phyloP scores from a whole-genome alignment of 2,888 invertebrate genomes.

The Leucozona laternaria region DNA sequence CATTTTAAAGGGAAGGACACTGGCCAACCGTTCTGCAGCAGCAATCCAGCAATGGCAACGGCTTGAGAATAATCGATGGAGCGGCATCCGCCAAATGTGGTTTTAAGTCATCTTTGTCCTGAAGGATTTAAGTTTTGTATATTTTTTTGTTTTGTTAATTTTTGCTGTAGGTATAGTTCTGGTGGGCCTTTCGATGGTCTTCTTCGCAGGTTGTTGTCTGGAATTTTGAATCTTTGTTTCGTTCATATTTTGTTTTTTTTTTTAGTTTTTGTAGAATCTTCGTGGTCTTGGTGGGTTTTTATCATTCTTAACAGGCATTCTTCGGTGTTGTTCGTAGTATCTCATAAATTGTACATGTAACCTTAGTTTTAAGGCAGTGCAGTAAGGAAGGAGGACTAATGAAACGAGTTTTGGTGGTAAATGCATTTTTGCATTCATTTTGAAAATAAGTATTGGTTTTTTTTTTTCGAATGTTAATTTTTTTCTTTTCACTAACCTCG shows the following conservation, averaged over 20 bases:
- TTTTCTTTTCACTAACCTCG: neutral
- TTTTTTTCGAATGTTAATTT: slow-evolving; percentile 9
- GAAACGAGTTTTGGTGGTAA: slow-evolving; percentile 68
- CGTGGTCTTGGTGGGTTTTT: slow-evolving; percentile 63
- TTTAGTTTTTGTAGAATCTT: slow-evolving; percentile 42
- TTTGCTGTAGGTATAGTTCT: slow-evolving; percentile 8
- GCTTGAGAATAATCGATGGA: slow-evolving; percentile 54
- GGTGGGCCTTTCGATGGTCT: slow-evolving; percentile 27
- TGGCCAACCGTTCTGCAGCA: neutral
- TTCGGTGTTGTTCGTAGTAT: slow-evolving; percentile 56
- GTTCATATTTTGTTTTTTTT: slow-evolving; percentile 14
- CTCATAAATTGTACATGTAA: slow-evolving; percentile 62
- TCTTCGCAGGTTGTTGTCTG: slow-evolving; percentile 39
- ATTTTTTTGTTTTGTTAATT: slow-evolving; percentile 24
- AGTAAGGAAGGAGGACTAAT: slow-evolving; percentile 53
- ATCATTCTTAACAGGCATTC: slow-evolving; percentile 64
- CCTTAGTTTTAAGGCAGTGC: neutral
- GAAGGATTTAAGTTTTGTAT: slow-evolving; percentile 11
- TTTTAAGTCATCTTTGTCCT: slow-evolving; percentile 73
- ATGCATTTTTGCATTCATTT: slow-evolving; percentile 72
- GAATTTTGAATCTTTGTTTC: slow-evolving; percentile 53
- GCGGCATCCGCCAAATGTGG: slow-evolving; percentile 70
- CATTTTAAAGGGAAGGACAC: slow-evolving; percentile 59
- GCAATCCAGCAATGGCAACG: slow-evolving; percentile 1
- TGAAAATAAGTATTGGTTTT: neutral